These are phyloP conservation scores for Serrognathus titanus DNA, from an alignment of 2,888 invertebrate species.

Conservation along the genomic window DNA sequence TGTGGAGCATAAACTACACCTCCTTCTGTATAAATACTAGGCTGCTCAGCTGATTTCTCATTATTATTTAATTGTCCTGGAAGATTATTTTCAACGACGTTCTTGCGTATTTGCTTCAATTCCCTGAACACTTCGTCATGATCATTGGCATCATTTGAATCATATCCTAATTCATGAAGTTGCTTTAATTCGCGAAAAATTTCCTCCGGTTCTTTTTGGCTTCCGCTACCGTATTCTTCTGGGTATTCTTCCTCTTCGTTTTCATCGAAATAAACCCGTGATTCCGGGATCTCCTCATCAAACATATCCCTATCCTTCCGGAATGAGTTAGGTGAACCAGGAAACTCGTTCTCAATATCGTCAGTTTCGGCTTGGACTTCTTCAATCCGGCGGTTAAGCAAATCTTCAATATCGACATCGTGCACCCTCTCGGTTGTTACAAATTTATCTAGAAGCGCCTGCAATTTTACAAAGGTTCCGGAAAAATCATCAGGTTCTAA, in stretches of 20 bases:
- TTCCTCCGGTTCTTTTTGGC: constrained; percentile 24
- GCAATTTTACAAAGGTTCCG: constrained; percentile 21
- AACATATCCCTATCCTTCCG: constrained; percentile 44
- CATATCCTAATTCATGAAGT: constrained; percentile 15
- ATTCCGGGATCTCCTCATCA: constrained; percentile 48
- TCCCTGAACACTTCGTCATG: constrained; percentile 23
- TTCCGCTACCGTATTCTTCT: constrained; percentile 41
- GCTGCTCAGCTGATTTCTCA: constrained; percentile 22
- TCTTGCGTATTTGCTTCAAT: constrained; percentile 14
- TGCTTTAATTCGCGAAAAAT: constrained; percentile 28
- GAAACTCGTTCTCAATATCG: constrained; percentile 20
- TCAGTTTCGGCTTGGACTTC: constrained; percentile 21
- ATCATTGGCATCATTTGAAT: constrained; percentile 17
- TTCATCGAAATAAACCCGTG: constrained; percentile 57
- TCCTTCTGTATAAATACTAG: constrained; percentile 60
- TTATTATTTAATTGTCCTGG: constrained; percentile 19
- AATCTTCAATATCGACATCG: constrained; percentile 17
- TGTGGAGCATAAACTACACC: constrained; percentile 56
- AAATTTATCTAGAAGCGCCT: constrained; percentile 30
- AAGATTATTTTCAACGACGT: constrained; percentile 19
- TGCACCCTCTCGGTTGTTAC: constrained; percentile 23
- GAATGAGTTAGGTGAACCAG: constrained; percentile 50
- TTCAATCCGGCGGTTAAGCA: constrained; percentile 17
- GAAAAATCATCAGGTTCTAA: constrained; percentile 21
- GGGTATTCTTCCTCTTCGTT: constrained; percentile 47